phyloP scores from a whole-genome alignment of 2,797 vertebrate genomes.

The Selene dorsalis region DNA sequence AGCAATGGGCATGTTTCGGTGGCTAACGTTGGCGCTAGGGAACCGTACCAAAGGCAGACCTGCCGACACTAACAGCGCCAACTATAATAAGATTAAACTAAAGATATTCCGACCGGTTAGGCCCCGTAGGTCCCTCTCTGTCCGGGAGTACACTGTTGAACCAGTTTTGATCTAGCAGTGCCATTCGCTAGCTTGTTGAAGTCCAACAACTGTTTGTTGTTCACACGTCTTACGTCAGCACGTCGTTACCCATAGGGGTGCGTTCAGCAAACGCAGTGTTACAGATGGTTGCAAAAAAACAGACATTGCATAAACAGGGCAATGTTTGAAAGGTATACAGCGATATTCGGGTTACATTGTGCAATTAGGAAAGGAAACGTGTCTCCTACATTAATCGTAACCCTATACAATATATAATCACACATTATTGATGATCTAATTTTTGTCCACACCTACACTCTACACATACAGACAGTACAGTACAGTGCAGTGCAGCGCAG shows the following conservation, averaged over 20 bases:
- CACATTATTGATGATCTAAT: too few species aligned
- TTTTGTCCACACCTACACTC: too few species aligned
- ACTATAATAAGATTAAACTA: not conserved
- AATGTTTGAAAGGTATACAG: too few species aligned
- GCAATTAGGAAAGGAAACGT: too few species aligned
- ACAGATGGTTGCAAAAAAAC: not conserved
- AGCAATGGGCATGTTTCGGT: constrained; percentile 74
- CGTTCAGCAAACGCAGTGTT: constrained; percentile 65
- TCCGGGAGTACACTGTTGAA: constrained; percentile 51
- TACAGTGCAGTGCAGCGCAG: too few species aligned
- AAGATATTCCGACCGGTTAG: constrained; percentile 18
- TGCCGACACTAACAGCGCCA: not conserved
- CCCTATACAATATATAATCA: too few species aligned
- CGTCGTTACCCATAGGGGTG: constrained; percentile 38
- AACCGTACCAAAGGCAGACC: constrained; percentile 24
- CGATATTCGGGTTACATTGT: too few species aligned
- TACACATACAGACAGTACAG: too few species aligned
- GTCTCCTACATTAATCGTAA: too few species aligned
- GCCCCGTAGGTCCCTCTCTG: constrained; percentile 7
- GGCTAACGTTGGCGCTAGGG: constrained; percentile 58
- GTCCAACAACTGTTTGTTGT: constrained; percentile 87
- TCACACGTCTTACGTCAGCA: constrained; percentile 83
- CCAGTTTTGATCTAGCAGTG: constrained; percentile 64
- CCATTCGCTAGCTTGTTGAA: constrained; percentile 79
- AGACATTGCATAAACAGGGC: too few species aligned